Base-by-base conservation (phyloP, 2,888 invertebrate species). In the Lithodes maja region DNA sequence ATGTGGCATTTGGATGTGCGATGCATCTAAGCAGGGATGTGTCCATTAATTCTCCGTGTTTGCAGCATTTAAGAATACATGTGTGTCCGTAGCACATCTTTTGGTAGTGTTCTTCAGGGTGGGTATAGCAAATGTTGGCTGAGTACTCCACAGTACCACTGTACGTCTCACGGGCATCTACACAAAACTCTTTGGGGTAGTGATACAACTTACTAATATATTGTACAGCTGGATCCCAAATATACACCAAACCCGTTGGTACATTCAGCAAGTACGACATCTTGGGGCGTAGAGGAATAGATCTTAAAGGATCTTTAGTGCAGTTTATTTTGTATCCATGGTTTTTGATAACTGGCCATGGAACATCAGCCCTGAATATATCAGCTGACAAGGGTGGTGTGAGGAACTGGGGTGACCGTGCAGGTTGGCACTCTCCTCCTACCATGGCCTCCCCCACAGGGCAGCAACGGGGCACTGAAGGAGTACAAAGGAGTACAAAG, bases 11-110 rank as follows among this genome's bases (percentile, higher is more conserved):
- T 50, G 17, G 9, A 50, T 80, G 52, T n/a, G 52, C 49, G 52
- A 81, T 61, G 61, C 85, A 85, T 0, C 55, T 55, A 17, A 85
- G 53, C n/a, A 50, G 3, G 52, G 52, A 61, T 1, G 3, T n/a
- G 81, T 68, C 68, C 85, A 89, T 85, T 75, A 75, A 53, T 15
- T 89, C 71, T n/a, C 77, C 81, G 3, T 68, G 3, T 75, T 74
- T 33, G 52, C 88, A 89, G 71, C 88, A 89, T 50, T 89, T 89
- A 1, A 84, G 80, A 15, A 89, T 69, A 53, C 88, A 89, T 2
- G 68, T 68, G 3, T 75, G 55, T 17, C 69, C 80, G 1, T 74
- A 33, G 50, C 88, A 89, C 3, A 55, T 50, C 55, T 50, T 68
- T 33, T 82, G 2, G 61, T 85, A 81, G 2, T 5, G 2, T 15